Percentiles rank a stretch among this genome's conserved stretches.
phyloP scores from a whole-genome alignment of 2,113 vertebrate genomes.

The Ailuropoda melanoleuca region DNA sequence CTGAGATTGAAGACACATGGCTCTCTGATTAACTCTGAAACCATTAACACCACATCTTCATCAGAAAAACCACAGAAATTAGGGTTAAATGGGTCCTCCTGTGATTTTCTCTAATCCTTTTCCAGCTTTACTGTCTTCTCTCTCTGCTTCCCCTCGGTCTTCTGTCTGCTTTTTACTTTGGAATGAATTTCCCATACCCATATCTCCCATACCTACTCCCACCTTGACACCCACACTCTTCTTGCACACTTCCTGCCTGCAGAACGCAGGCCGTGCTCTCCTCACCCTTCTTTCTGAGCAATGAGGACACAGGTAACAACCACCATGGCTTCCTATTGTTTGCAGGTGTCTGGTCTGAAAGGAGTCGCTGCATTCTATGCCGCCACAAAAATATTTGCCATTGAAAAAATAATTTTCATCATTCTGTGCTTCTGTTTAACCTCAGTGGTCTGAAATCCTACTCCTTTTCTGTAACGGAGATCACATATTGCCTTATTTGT shows the following conservation, averaged over 20 bases:
- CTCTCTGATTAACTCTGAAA: slow-evolving; percentile 44
- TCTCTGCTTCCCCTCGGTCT: background rate
- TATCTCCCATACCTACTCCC: too few species aligned
- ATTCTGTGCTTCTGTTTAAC: background rate
- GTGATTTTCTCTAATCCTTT: background rate
- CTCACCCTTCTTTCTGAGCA: background rate
- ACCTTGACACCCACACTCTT: background rate
- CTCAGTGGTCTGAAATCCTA: background rate
- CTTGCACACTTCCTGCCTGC: background rate
- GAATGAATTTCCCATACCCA: background rate
- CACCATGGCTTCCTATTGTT: background rate
- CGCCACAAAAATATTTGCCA: background rate
- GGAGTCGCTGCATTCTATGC: background rate
- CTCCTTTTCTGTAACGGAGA: background rate
- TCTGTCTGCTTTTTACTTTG: background rate
- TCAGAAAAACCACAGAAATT: slow-evolving; percentile 6
- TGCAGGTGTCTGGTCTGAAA: background rate
- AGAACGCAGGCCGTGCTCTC: background rate
- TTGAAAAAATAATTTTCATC: background rate
- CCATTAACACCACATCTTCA: slow-evolving; percentile 20
- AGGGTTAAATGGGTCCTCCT: background rate
- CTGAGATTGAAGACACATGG: slow-evolving; percentile 31
- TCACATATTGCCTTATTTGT: background rate
- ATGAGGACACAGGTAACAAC: background rate
- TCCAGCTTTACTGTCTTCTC: background rate